Evolutionary conservation across 2,113 vertebrate genomes (phyloP).

Genomic region (Mellivora capensis): DNA sequence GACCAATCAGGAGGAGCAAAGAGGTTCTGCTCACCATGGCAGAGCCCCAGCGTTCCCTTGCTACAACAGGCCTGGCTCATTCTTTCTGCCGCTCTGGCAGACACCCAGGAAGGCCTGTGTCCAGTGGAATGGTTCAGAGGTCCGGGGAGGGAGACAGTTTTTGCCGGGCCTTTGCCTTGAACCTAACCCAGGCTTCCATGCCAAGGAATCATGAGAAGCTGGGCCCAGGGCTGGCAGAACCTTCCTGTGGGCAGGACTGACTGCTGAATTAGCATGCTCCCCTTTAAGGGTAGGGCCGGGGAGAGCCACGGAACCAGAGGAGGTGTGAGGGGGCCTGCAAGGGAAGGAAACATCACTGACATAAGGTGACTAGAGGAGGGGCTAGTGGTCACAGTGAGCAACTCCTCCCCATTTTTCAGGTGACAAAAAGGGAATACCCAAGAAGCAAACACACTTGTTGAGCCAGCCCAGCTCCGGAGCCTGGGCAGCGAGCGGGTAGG

Average conservation of each 20-base stretch:
- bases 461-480: not conserved
- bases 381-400: not conserved
- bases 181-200: not conserved
- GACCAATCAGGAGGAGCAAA: not conserved
- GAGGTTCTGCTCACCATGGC: not conserved
- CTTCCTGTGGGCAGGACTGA: not conserved
- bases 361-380: not conserved
- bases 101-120: not conserved
- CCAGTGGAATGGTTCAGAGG: not conserved
- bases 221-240: fast-evolving
- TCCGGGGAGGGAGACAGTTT: not conserved
- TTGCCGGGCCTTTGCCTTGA: not conserved
- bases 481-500: fast-evolving
- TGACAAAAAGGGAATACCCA: not conserved
- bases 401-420: not conserved
- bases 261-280: not conserved
- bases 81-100: not conserved
- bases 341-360: no score
- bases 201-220: not conserved
- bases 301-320: not conserved
- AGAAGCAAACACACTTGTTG: not conserved
- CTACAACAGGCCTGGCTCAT: not conserved
- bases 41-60: not conserved
- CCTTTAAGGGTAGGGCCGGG: not conserved
- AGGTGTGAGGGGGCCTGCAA: not conserved